Conservation (phyloP, 2,113 vertebrate genomes). For the Perca schrenkii region DNA sequence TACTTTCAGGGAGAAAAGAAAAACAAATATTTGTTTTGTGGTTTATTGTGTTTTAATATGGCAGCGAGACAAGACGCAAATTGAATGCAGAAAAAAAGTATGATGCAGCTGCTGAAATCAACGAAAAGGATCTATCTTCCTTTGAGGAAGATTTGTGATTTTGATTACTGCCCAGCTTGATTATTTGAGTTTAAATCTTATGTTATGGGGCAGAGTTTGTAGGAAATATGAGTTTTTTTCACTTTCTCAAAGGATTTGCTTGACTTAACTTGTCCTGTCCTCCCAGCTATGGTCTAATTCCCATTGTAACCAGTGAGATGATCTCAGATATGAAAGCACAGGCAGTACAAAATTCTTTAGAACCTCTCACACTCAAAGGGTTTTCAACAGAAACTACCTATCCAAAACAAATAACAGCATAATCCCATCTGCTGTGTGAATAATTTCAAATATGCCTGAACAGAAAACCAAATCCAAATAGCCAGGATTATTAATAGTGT, state of each 20-base stretch:
- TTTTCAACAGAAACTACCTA: slow-evolving; percentile 28
- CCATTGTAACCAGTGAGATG: slow-evolving; percentile 33
- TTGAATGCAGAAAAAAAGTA: slow-evolving; percentile 62
- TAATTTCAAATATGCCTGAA: slow-evolving; percentile 47
- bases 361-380: slow-evolving; percentile 1
- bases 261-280: slow-evolving; percentile 42
- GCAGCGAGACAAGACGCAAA: slow-evolving; percentile 69
- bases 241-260: slow-evolving; percentile 51
- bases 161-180: slow-evolving; percentile 67
- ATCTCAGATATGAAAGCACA: slow-evolving; percentile 33
- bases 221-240: slow-evolving; percentile 34
- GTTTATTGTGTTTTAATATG: slow-evolving; percentile 79
- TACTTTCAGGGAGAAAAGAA: slow-evolving; percentile 68
- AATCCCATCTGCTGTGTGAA: slow-evolving; percentile 19
- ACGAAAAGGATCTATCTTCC: slow-evolving; percentile 48
- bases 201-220: slow-evolving; percentile 55
- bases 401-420: slow-evolving; percentile 25
- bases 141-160: slow-evolving; percentile 70
- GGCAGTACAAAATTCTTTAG: not conserved
- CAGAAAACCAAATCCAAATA: slow-evolving; percentile 46
- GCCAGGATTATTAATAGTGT: slow-evolving; percentile 69
- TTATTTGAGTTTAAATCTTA: slow-evolving; percentile 67
- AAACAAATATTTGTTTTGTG: slow-evolving; percentile 85
- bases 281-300: slow-evolving; percentile 31
- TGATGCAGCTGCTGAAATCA: slow-evolving; percentile 71